A percentile compares a stretch with the other conserved stretches of the same genome.
Conservation (phyloP, 2,797 vertebrate species). For the Denticeps clupeoides region DNA sequence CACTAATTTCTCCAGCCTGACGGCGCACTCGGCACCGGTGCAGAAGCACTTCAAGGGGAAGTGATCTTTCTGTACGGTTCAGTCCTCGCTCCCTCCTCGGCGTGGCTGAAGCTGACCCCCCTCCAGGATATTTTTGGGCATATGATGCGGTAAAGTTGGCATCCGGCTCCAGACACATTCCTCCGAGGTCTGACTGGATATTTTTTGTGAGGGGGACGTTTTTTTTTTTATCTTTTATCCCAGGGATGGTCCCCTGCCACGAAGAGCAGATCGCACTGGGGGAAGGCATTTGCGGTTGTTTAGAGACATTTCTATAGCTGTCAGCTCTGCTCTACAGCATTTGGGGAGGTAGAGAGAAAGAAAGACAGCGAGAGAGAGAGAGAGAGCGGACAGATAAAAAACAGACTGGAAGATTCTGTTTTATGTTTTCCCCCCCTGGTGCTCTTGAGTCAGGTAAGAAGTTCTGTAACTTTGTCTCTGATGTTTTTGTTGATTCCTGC, state of each 20-base stretch:
- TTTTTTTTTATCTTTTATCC: too few species aligned
- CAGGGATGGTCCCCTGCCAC: too few species aligned
- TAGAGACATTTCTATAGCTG: too few species aligned
- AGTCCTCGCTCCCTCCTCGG: conserved; percentile 13
- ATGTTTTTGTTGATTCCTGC: too few species aligned
- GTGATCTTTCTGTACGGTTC: too few species aligned
- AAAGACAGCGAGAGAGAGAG: too few species aligned
- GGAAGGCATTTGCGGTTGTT: too few species aligned
- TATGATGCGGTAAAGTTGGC: conserved; percentile 2
- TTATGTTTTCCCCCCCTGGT: background rate
- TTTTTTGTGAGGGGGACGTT: too few species aligned
- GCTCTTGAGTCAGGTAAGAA: conserved; percentile 14
- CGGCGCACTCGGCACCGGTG: conserved; percentile 36
- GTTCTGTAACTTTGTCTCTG: too few species aligned
- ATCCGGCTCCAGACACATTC: conserved; percentile 14
- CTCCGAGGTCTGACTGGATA: too few species aligned
- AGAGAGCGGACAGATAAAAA: background rate
- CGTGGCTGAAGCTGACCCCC: conserved; percentile 6
- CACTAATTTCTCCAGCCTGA: conserved; percentile 46
- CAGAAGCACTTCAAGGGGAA: too few species aligned
- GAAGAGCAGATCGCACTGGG: too few species aligned
- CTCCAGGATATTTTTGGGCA: conserved; percentile 36
- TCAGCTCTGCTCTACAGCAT: conserved; percentile 2
- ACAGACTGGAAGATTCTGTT: background rate
- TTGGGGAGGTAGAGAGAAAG: background rate